Base-by-base conservation (phyloP, 2,888 invertebrate genomes). In the Gari tellinella region DNA sequence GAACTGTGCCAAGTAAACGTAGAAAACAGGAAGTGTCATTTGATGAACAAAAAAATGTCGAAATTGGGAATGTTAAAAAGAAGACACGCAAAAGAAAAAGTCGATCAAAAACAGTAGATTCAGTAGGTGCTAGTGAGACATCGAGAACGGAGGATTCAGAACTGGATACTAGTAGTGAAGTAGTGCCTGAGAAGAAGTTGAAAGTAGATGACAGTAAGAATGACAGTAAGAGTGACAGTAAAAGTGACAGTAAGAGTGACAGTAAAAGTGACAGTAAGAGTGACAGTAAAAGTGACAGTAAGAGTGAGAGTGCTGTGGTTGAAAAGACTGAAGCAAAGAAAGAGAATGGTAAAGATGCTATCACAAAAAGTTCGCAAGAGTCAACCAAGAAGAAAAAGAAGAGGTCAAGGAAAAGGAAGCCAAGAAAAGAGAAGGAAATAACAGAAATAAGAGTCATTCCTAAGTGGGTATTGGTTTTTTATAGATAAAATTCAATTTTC, bases 361-460 rank as follows among this genome's bases (percentile, higher is more conserved):
- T 26, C 31, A 40, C 41, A 31, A 52, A 31, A 31, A 10, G 31
- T 10, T 7, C 31, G 10, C 31, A 31, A 31, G 31, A 31, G 10
- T 31, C 31, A 31, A 31, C 21, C 5, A 25, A 60, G 17, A 72
- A 73, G 40, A 80, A 69, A 31, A 81, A 72, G 52, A 79, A 76
- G 17, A 78, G 72, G 17, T 64, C 64, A 17, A 62, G 76, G 48
- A 78, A 72, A 52, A 85, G 86, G 57, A 84, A 86, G 45, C 60
- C 72, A 45, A 79, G 80, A 45, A 83, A 79, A 62, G 84, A 85
- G 43, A 80, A 80, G 48, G 75, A 72, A 23, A 40, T 80, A 2
- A 85, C 86, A 43, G 84, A 86, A 51, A 67, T 89, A 21, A 79
- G 85, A 66, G 88, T 89, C 5, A 82, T 89, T 26, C 68, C 87